Conservation (phyloP, 1,140 invertebrate species). For the Adoxophyes honmai region DNA sequence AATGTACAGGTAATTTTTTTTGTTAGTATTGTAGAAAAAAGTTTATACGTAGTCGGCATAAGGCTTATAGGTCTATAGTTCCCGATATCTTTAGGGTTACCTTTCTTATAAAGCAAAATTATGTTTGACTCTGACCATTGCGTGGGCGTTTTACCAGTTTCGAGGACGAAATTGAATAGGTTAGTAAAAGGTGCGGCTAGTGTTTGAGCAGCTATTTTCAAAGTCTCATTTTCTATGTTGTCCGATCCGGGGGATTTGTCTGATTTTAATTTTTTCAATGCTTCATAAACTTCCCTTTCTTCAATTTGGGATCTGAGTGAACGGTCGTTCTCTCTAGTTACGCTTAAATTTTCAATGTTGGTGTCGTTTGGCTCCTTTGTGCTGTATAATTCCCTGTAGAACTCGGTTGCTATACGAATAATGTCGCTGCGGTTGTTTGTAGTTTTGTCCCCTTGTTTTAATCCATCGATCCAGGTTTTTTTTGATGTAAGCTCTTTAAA, state of each 20-base stretch:
- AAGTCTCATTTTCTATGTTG: neutral
- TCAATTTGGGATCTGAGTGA: too few species aligned
- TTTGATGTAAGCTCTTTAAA: slow-evolving; percentile 23
- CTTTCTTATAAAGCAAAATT: slow-evolving; percentile 11
- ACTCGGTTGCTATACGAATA: neutral
- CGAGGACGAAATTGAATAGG: slow-evolving; percentile 5
- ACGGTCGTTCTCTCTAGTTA: too few species aligned
- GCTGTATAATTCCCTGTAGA: neutral
- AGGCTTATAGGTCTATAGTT: slow-evolving; percentile 6
- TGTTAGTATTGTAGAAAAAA: neutral
- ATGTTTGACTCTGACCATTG: neutral
- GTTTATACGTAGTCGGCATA: neutral
- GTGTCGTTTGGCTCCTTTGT: too few species aligned
- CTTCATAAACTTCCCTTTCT: slow-evolving; percentile 3
- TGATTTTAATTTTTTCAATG: slow-evolving; percentile 18
- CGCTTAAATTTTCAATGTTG: too few species aligned
- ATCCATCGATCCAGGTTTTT: slow-evolving; percentile 24
- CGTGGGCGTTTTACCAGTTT: neutral
- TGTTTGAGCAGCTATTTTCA: neutral
- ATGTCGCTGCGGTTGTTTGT: slow-evolving; percentile 18
- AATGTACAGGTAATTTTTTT: neutral
- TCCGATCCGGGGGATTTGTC: slow-evolving; percentile 17
- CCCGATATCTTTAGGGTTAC: neutral
- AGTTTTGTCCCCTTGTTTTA: slow-evolving; percentile 15
- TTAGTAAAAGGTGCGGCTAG: neutral